Conservation (phyloP, 2,113 vertebrate genomes). For the Steatornis caripensis region DNA sequence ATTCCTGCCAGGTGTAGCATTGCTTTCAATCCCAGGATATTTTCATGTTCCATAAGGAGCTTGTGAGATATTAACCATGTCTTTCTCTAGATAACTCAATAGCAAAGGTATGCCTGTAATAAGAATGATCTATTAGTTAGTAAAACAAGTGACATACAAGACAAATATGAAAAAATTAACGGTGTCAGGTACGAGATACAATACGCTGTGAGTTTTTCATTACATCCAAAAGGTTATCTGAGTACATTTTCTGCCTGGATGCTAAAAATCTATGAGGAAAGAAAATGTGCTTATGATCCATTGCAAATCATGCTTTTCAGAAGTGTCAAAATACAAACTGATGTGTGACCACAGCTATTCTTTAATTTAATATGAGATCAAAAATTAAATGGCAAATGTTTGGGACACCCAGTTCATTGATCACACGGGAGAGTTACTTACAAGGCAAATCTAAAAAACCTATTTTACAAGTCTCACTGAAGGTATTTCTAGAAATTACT, state of each 20-base stretch:
- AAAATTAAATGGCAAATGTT: background rate
- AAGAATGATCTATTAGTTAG: constrained; percentile 29
- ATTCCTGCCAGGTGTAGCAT: background rate
- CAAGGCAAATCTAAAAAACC: background rate
- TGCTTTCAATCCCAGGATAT: background rate
- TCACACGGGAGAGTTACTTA: background rate
- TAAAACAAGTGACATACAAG: background rate
- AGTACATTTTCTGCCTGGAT: constrained; percentile 8
- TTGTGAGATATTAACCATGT: background rate
- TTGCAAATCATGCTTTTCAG: constrained; percentile 3
- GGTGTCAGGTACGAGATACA: background rate
- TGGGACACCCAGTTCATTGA: background rate
- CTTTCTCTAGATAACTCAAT: background rate
- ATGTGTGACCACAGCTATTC: background rate
- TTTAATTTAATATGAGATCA: background rate
- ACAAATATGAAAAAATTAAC: constrained; percentile 32
- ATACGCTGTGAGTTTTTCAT: constrained; percentile 9
- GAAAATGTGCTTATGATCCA: constrained; percentile 9
- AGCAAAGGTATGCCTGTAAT: background rate
- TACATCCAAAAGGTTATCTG: background rate
- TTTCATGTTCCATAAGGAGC: background rate
- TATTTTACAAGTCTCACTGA: background rate
- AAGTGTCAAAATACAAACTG: background rate
- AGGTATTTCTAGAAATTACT: background rate
- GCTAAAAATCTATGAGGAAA: constrained; percentile 32